Percentiles rank a stretch among this genome's conserved stretches.
Conservation (phyloP, 1,140 invertebrate species). For the Drosophila melanica region DNA sequence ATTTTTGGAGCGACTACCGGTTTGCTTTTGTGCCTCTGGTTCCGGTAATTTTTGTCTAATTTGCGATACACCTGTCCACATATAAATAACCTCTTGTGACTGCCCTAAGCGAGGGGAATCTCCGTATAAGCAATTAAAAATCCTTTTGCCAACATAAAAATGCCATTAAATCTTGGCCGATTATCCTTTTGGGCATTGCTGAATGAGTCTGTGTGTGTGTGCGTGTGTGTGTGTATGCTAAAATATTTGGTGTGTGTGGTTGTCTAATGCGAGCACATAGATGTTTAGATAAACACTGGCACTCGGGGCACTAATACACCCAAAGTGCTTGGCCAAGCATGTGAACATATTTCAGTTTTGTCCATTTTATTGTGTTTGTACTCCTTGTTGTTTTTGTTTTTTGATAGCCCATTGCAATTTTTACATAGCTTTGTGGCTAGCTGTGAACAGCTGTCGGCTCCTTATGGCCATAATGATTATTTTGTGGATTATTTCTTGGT, state of each 20-base stretch:
- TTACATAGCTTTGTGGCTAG: slow-evolving; percentile 63
- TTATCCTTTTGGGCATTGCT: slow-evolving; percentile 61
- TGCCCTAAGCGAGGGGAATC: slow-evolving; percentile 3
- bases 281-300: slow-evolving; percentile 60
- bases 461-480: slow-evolving; percentile 77
- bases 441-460: slow-evolving; percentile 49
- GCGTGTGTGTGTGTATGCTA: not conserved
- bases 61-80: slow-evolving; percentile 59
- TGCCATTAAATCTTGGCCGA: slow-evolving; percentile 72
- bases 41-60: slow-evolving; percentile 69
- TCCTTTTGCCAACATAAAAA: slow-evolving; percentile 77
- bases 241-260: slow-evolving; percentile 51
- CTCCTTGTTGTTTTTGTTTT: slow-evolving; percentile 44
- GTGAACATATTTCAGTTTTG: slow-evolving; percentile 57
- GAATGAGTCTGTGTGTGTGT: not conserved
- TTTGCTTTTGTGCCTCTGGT: slow-evolving; percentile 22
- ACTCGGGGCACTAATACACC: slow-evolving; percentile 40
- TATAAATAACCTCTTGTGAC: slow-evolving; percentile 12
- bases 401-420: slow-evolving; percentile 77
- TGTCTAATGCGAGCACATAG: slow-evolving; percentile 48
- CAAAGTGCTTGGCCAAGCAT: slow-evolving; percentile 33
- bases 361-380: slow-evolving; percentile 26
- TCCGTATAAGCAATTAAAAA: slow-evolving; percentile 72
- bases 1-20: slow-evolving; percentile 40
- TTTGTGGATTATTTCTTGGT: slow-evolving; percentile 71